These are phyloP conservation scores for Macrosiphum euphorbiae DNA, from an alignment of 2,888 invertebrate species.

Conservation along the genomic window DNA sequence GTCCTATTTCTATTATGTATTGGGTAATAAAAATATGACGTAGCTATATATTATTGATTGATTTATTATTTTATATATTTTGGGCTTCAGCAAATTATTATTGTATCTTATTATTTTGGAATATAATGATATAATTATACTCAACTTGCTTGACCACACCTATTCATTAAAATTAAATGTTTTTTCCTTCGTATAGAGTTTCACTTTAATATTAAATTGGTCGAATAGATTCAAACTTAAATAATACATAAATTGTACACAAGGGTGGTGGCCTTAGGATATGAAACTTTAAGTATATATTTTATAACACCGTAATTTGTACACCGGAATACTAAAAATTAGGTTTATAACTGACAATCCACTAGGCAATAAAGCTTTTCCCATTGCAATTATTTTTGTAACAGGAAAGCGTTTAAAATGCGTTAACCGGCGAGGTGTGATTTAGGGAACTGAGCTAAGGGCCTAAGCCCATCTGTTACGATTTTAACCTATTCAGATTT, in stretches of 20 bases:
- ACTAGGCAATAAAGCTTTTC: neutral
- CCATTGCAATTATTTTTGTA: neutral
- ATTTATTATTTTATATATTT: neutral
- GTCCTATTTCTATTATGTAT: neutral
- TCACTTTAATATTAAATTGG: neutral
- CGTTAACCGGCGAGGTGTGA: neutral
- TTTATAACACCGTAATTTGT: neutral
- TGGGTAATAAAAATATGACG: neutral
- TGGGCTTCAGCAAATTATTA: neutral
- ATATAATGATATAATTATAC: neutral
- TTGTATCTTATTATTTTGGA: neutral
- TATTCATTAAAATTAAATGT: constrained; percentile 9
- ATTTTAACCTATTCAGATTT: neutral
- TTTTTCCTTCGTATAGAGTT: neutral
- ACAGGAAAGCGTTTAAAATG: neutral
- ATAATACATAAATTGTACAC: neutral
- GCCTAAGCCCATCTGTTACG: neutral
- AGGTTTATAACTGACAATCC: neutral
- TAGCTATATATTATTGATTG: too few species aligned
- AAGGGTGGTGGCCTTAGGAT: neutral
- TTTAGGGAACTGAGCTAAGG: neutral
- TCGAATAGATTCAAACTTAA: neutral
- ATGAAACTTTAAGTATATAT: neutral
- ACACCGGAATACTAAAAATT: neutral
- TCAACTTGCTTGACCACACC: neutral